Evolutionary conservation across 1,140 invertebrate genomes (phyloP).

Genomic region (Papilio dardanus): DNA sequence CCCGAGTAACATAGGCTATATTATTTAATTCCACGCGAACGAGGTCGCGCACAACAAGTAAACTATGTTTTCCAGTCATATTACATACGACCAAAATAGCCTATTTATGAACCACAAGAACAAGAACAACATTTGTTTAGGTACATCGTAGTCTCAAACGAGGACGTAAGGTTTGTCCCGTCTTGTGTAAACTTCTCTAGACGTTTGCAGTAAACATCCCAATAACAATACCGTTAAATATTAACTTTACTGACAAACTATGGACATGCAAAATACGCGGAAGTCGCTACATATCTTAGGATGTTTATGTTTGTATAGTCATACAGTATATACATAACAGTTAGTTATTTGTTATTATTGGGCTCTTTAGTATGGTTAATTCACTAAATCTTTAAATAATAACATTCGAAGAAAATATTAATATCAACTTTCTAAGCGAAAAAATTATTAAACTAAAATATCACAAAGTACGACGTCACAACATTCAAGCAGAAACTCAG

Average conservation of each 20-base stretch:
- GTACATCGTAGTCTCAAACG: background rate
- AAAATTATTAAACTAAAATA: background rate
- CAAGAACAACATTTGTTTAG: constrained; percentile 3
- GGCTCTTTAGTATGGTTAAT: no score
- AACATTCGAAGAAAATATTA: no score
- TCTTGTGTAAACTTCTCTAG: background rate
- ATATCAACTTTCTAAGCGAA: background rate
- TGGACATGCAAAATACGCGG: background rate
- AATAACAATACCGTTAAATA: constrained; percentile 2
- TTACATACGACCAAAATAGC: background rate
- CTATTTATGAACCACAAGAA: background rate
- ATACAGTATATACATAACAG: background rate
- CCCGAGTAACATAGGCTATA: no score
- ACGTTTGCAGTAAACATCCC: background rate
- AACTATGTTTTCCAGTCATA: no score
- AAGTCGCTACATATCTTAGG: background rate
- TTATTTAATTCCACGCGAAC: no score
- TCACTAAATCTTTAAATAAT: no score
- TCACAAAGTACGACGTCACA: background rate
- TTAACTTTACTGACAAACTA: background rate
- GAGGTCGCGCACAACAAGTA: no score
- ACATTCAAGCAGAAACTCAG: background rate
- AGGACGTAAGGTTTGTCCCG: background rate
- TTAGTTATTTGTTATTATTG: background rate
- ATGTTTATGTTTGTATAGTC: background rate